Conservation (phyloP, 1,140 invertebrate genomes). For the Nasonia giraulti region DNA sequence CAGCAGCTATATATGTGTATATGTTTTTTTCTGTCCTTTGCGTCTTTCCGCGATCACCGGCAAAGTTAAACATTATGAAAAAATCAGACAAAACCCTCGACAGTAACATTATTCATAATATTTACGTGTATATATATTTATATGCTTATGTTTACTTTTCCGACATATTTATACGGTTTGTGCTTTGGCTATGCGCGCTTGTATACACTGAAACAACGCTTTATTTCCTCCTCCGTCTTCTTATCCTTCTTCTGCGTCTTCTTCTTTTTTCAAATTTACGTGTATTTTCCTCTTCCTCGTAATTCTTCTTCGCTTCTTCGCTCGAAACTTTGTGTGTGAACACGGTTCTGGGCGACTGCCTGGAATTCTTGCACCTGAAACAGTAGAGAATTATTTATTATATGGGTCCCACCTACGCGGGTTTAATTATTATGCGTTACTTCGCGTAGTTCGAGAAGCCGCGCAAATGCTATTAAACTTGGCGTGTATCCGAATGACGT, state of each 20-base stretch:
- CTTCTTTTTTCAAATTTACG: background rate
- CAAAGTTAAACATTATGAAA: constrained; percentile 8
- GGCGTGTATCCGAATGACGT: too few species aligned
- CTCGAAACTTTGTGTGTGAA: background rate
- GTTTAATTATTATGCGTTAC: background rate
- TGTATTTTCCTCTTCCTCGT: too few species aligned
- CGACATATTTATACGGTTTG: constrained; percentile 36
- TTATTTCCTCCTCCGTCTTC: too few species aligned
- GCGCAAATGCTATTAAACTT: too few species aligned
- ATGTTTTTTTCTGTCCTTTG: background rate
- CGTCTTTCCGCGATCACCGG: constrained; percentile 8
- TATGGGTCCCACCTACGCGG: too few species aligned
- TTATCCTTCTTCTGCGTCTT: too few species aligned
- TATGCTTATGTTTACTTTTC: too few species aligned
- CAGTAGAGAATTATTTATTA: background rate
- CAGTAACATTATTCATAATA: constrained; percentile 34
- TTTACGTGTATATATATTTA: too few species aligned
- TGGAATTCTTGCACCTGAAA: constrained; percentile 36
- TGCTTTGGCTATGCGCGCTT: constrained; percentile 39
- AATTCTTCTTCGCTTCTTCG: background rate
- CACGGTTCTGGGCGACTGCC: background rate
- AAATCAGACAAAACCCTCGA: constrained; percentile 25
- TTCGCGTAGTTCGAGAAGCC: too few species aligned
- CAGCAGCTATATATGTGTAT: constrained; percentile 27
- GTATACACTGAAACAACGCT: constrained; percentile 40